A percentile compares a stretch with the other conserved stretches of the same genome.
Evolutionary conservation across 2,888 invertebrate genomes (phyloP).

Genomic region (Germaria angustata): DNA sequence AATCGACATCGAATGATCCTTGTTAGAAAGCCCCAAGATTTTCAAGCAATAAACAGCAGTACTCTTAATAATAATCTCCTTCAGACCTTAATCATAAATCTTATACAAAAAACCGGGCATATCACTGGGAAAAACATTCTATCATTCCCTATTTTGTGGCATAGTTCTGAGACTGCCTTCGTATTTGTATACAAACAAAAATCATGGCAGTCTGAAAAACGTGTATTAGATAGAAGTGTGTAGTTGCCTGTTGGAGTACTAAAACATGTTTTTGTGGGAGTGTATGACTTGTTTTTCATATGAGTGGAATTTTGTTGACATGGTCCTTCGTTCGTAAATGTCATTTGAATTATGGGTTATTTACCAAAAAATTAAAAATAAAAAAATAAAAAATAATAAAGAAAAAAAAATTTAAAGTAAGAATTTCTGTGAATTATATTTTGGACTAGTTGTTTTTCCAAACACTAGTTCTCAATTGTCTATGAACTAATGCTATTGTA

Average conservation of each 20-base stretch:
- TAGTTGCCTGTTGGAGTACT: not conserved
- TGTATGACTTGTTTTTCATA: slow-evolving; percentile 34
- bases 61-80: too few species aligned
- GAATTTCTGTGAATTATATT: slow-evolving; percentile 42
- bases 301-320: slow-evolving; percentile 51
- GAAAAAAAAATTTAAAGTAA: not conserved
- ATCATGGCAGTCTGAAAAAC: slow-evolving; percentile 13
- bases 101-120: too few species aligned
- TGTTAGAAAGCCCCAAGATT: too few species aligned
- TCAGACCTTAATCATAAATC: too few species aligned
- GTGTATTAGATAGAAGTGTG: slow-evolving; percentile 6
- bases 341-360: slow-evolving; percentile 63
- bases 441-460: not conserved
- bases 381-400: not conserved
- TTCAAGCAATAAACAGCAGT: too few species aligned
- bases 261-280: not conserved
- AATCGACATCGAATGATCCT: too few species aligned
- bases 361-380: slow-evolving; percentile 45
- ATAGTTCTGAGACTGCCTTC: not conserved
- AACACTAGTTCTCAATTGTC: slow-evolving; percentile 19
- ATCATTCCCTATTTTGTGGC: too few species aligned
- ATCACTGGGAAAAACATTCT: too few species aligned
- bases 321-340: slow-evolving; percentile 57
- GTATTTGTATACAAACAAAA: not conserved
- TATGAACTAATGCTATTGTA: slow-evolving; percentile 4